Conservation (phyloP, 2,797 vertebrate species). For the Babyrousa celebensis region DNA sequence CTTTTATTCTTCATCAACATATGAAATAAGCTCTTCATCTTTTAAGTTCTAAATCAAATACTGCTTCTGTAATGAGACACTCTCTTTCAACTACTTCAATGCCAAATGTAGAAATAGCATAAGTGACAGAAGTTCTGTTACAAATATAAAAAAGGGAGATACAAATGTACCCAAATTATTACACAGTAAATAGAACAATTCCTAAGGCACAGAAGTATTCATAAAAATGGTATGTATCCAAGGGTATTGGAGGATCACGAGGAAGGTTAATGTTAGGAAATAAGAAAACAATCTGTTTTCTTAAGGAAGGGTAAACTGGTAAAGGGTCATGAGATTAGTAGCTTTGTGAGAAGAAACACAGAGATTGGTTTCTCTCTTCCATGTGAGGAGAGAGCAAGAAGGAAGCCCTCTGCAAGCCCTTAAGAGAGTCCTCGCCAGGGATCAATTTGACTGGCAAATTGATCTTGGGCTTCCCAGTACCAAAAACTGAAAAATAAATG, state of each 20-base stretch:
- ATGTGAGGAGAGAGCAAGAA: not conserved
- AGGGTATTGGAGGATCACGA: not conserved
- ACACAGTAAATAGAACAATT: not conserved
- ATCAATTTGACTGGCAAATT: not conserved
- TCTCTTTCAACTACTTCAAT: not conserved
- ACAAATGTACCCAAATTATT: not conserved
- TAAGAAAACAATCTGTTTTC: not conserved
- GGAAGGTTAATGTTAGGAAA: not conserved
- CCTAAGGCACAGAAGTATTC: not conserved
- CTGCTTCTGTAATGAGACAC: not conserved
- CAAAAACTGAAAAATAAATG: constrained; percentile 23
- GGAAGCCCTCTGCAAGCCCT: not conserved
- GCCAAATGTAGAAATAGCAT: not conserved
- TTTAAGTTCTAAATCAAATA: not conserved
- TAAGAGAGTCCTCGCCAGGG: not conserved
- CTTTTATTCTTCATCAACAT: not conserved
- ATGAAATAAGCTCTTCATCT: not conserved
- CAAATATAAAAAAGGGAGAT: not conserved
- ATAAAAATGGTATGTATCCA: not conserved
- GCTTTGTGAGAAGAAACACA: not conserved
- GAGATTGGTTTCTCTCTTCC: not conserved
- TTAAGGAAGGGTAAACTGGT: not conserved
- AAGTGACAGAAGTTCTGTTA: not conserved
- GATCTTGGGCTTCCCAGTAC: not conserved
- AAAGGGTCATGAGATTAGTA: not conserved